Base-by-base conservation (phyloP, 2,113 vertebrate species). In the Dendrocopos noguchii region DNA sequence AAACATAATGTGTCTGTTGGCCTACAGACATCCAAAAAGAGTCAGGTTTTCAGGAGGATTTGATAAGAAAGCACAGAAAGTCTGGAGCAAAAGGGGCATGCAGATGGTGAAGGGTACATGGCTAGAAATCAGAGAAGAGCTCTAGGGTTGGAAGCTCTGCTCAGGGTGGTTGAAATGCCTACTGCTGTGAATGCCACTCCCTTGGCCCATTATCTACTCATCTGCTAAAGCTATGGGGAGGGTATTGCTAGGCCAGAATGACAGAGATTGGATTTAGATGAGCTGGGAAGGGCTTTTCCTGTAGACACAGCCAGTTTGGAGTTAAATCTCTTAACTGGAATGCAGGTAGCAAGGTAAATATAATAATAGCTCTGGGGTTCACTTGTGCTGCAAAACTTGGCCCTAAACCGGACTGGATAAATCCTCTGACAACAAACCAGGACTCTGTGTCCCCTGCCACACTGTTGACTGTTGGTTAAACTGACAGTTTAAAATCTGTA, bases 151-250 rank as follows among this genome's bases (percentile, higher is more conserved):
- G 14, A 33, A 42, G 4, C 28, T 77, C 14, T 4, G 3, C 20
- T 17, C 16, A 11, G 25, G 13, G 25, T 29, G 29, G 15, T 34
- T 47, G 9, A 1, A 1, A 1, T 42, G 44, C 53, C 2, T 39
- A 1, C 33, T 75, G 42, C 57, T 65, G 33, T 0, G 0, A 34
- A 4, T 22, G 22, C 44, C 2, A 11, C 29, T 85, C 8, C 36
- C 31, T 31, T 8, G 4, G 29, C 33, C n/a, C 22, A 21, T 16
- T 47, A 52, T 25, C 36, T 24, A 4, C 52, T 53, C 14, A 4
- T 27, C 6, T 7, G 16, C 60, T n/a, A 1, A 59, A 39, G 1
- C 1, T 6, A 39, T 0, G 0, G 36, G 27, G 24, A 56, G 46
- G 10, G 19, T 15, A 14, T 13, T 14, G 6, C 53, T 50, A 60